phyloP scores from a whole-genome alignment of 2,113 vertebrate species.

The Microtus montanus region DNA sequence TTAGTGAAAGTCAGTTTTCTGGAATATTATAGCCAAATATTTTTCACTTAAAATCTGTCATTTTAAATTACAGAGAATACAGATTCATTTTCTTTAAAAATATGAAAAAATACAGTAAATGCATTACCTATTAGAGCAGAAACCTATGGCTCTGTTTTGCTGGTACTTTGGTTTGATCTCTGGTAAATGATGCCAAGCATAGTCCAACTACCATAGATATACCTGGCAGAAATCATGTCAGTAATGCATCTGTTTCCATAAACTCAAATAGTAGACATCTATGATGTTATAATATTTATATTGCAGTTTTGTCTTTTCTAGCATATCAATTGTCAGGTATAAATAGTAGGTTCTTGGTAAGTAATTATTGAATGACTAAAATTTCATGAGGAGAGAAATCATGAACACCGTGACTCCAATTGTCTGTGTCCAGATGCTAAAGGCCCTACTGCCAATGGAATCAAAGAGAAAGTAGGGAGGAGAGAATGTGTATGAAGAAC shows the following conservation, averaged over 20 bases:
- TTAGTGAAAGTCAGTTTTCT: not conserved
- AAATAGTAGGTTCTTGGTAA: not conserved
- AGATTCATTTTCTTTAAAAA: not conserved
- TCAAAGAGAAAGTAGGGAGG: not conserved
- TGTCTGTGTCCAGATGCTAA: not conserved
- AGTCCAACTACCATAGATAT: not conserved
- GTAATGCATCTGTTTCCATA: not conserved
- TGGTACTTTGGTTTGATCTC: not conserved
- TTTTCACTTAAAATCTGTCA: conserved; percentile 48
- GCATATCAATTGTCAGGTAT: not conserved
- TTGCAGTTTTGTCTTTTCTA: not conserved
- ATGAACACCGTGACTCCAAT: not conserved
- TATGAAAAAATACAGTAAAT: not conserved
- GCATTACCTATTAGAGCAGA: not conserved
- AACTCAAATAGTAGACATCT: not conserved
- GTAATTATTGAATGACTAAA: not conserved
- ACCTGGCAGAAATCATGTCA: not conserved
- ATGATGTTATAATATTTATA: not conserved
- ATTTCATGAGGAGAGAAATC: not conserved
- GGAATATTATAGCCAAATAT: not conserved
- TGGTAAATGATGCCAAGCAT: not conserved
- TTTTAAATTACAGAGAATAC: not conserved
- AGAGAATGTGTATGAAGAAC: not conserved
- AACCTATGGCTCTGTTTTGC: not conserved
- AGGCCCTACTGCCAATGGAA: not conserved